Conservation (phyloP, 2,797 vertebrate genomes). For the Sarcoramphus papa region DNA sequence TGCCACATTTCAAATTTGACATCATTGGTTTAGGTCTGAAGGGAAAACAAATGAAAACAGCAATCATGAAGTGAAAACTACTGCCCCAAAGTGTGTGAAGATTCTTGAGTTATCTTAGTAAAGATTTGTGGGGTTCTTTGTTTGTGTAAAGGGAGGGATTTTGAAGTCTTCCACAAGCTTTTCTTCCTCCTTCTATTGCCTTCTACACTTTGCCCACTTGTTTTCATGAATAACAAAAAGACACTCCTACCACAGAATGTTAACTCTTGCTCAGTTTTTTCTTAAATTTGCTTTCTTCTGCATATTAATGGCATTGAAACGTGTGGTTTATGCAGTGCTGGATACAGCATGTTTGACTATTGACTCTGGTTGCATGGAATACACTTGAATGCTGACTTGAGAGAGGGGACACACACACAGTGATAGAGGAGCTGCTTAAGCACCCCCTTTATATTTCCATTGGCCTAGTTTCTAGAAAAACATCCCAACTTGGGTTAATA, state of each 20-base stretch:
- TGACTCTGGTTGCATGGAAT: background rate
- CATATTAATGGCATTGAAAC: background rate
- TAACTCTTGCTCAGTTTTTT: background rate
- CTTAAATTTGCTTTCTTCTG: background rate
- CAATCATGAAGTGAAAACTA: background rate
- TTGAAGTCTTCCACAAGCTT: background rate
- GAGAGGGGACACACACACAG: background rate
- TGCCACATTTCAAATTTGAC: conserved; percentile 40
- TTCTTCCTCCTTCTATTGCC: background rate
- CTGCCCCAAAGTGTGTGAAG: background rate
- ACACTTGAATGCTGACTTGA: background rate
- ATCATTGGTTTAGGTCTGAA: conserved; percentile 8
- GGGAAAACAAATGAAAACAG: conserved; percentile 41
- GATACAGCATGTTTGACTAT: background rate
- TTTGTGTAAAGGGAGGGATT: background rate
- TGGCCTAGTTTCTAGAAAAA: background rate
- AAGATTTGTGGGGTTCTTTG: background rate
- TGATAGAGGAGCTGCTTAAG: background rate
- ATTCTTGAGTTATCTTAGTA: background rate
- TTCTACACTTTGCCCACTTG: background rate
- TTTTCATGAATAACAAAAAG: background rate
- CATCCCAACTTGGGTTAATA: background rate
- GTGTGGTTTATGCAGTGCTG: background rate
- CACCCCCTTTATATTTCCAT: background rate
- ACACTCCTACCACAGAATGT: background rate